Evolutionary conservation across 2,888 invertebrate species (phyloP).

Genomic region (Mamestra brassicae): DNA sequence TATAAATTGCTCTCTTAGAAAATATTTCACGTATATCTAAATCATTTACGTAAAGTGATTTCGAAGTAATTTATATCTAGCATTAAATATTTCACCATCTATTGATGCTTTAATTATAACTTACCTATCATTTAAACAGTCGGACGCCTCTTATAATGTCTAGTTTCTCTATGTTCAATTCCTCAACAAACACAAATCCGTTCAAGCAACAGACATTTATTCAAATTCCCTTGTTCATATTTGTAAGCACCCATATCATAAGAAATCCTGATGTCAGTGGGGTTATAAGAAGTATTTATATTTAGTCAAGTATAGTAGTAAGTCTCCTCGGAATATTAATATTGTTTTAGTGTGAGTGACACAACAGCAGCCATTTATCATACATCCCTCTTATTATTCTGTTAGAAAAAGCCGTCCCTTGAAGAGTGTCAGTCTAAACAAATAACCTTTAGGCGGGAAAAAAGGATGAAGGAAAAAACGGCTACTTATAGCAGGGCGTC

Average conservation of each 20-base stretch:
- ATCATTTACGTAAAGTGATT: background rate
- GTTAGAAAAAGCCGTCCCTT: constrained; percentile 53
- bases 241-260: constrained; percentile 3
- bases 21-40: background rate
- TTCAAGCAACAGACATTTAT: constrained; percentile 16
- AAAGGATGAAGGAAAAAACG: constrained; percentile 39
- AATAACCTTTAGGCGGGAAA: constrained; percentile 53
- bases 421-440: constrained; percentile 52
- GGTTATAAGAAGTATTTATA: constrained; percentile 54
- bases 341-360: constrained; percentile 62
- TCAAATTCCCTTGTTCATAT: constrained; percentile 20
- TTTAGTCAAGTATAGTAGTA: constrained; percentile 52
- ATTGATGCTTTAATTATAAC: too few relatives aligned
- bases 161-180: background rate
- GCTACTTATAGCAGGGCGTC: constrained; percentile 31
- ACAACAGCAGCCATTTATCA: constrained; percentile 59
- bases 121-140: background rate
- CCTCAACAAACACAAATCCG: background rate
- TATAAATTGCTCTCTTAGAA: background rate
- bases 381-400: constrained; percentile 62
- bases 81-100: background rate
- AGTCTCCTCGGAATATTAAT: constrained; percentile 59
- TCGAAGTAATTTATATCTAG: too few relatives aligned
- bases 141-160: background rate
- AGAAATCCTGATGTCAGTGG: constrained; percentile 26